Evolutionary conservation across 2,113 vertebrate genomes (phyloP).

Genomic region (Cyphomyrus discorhynchus): DNA sequence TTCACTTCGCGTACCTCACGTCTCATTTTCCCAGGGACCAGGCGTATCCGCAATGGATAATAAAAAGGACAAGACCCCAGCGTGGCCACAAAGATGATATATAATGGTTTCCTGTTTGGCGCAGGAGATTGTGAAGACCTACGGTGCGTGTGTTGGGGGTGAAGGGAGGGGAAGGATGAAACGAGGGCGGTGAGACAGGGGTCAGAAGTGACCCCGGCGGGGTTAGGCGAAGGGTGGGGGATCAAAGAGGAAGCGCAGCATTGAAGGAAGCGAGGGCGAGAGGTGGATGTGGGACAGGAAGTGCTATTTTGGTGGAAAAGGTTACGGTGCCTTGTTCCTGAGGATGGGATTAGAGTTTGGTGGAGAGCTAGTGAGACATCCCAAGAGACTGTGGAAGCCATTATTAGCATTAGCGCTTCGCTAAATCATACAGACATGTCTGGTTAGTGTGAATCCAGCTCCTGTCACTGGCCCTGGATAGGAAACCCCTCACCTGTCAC

Average conservation of each 20-base stretch:
- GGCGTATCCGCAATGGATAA: background rate
- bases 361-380: background rate
- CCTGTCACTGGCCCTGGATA: background rate
- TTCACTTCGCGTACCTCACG: background rate
- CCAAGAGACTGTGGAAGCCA: background rate
- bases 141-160: background rate
- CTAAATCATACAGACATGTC: background rate
- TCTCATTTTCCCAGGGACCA: background rate
- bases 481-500: background rate
- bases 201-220: background rate
- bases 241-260: background rate
- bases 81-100: background rate
- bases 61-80: conserved; percentile 8
- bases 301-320: background rate
- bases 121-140: background rate
- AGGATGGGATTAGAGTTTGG: background rate
- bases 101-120: conserved; percentile 4
- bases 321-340: background rate
- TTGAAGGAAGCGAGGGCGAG: background rate
- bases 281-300: background rate
- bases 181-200: background rate
- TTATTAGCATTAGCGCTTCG: background rate
- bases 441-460: background rate
- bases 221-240: background rate
- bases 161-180: background rate